Evolutionary conservation across 2,113 vertebrate species (phyloP), one percentile per base, ranked within the genome.

Genomic region (Jaculus jaculus): DNA sequence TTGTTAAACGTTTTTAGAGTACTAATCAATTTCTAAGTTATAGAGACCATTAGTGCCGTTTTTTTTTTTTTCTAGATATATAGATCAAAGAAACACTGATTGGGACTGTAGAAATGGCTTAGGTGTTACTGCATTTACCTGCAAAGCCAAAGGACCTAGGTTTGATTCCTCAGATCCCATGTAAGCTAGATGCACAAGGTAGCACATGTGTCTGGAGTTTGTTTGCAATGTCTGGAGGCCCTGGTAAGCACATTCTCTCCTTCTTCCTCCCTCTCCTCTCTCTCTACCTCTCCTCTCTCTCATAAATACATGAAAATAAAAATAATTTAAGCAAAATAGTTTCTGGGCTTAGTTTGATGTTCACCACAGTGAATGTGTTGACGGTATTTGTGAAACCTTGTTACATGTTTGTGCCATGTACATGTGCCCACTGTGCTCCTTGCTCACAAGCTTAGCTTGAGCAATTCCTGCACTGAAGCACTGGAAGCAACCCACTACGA

Each of bases 11-110:
- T 89, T 82, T 90, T 75, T 28, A 90, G 51, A 87, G 23, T 39
- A 18, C 37, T 71, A n/a, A 51, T 84, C 3, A 61, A 16, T 94
- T 83, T 73, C 54, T 90, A 90, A 92, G 42, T 79, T 83, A 72
- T 9, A 88, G 78, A 47, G 30, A 74, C 21, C 3, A 90, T 65
- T 75, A 75, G 42, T 78, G n/a, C 3, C 26, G 37, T 61, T 54
- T 65, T 90, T 58, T 78, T 11, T 61, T 78, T 11, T 61, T 28
- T 47, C 69, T 90, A 63, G 18, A 24, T 51, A 72, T 12, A 2
- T 8, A 68, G 30, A 82, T 94, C 26, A 83, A 96, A 91, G 34
- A 78, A 87, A 39, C 4, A 21, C 6, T 68, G 69, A n/a, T 11
- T 30, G 47, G 42, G 42, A 6, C 42, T 47, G 42, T 5, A 47